Base-by-base conservation (phyloP, 2,888 invertebrate species). In the Gymnosoma rotundatum region DNA sequence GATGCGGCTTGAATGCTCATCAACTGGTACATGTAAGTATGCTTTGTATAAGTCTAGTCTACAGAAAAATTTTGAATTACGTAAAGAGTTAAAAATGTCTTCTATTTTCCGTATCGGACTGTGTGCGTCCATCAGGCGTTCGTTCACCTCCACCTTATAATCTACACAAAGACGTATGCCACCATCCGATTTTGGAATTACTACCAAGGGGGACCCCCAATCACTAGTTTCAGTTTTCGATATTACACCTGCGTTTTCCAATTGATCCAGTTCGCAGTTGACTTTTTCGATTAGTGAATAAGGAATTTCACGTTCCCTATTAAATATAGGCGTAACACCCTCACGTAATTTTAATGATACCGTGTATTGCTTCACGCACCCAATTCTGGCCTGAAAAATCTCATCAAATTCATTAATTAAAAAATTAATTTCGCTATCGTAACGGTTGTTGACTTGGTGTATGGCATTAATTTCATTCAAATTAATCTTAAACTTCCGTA, bases 71-170 rank as follows among this genome's bases (percentile, higher is more conserved):
- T 32, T 64, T 21, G 82, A 85, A 52, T 69, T 67, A 6, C 78
- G 85, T 18, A 78, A n/a, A n/a, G 52, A 54, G 36, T 86, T 83
- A 12, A 86, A 70, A 64, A 86, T 78, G 12, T 86, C 75, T 18
- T 78, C 80, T 5, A 80, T 83, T 82, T 70, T 83, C 18, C 73
- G 50, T 52, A 73, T 83, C 14, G 73, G 74, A 54, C 42, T 54
- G 12, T 80, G 74, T 45, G 74, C 66, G 8, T 50, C 38, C n/a
- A 45, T 14, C 12, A 45, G 45, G 4, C 45, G 12, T 45, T 14
- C 4, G 45, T 45, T 45, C 4, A 45, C 14, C 4, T 4, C 45
- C 10, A 38, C 38, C 10, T 83, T 85, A 21, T 79, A 79, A 38
- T 79, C 79, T 0, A 69, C 78, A 20, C 79, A 83, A 14, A 78